Conservation (phyloP, 2,113 vertebrate species). For the Himantopus leucocephalus region DNA sequence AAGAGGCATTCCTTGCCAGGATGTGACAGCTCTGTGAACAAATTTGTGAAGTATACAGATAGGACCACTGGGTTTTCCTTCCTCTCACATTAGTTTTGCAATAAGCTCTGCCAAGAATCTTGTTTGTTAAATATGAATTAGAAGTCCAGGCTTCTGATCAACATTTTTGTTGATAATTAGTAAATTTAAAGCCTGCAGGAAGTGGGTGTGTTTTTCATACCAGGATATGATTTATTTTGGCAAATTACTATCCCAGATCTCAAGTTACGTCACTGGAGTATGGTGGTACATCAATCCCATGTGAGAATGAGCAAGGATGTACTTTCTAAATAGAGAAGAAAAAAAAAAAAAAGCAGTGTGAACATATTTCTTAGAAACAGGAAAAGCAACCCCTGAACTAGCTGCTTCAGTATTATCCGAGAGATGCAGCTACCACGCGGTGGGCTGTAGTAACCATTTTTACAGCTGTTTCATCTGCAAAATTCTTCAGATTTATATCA, state of each 20-base stretch:
- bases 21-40: not conserved
- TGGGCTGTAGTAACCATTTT: not conserved
- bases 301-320: not conserved
- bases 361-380: not conserved
- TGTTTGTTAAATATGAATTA: conserved; percentile 3
- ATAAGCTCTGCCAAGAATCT: conserved; percentile 6
- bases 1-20: not conserved
- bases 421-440: not conserved
- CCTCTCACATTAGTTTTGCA: not conserved
- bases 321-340: not conserved
- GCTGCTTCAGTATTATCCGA: not conserved
- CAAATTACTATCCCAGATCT: not conserved
- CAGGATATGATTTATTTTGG: not conserved
- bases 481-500: not conserved
- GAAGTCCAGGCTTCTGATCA: not conserved
- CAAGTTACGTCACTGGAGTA: not conserved
- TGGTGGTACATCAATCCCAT: not conserved
- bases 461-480: not conserved
- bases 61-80: conserved; percentile 10
- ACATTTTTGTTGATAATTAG: conserved; percentile 12
- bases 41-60: conserved; percentile 19
- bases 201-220: not conserved
- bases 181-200: not conserved
- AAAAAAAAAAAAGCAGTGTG: not conserved
- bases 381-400: not conserved